Evolutionary conservation across 2,113 vertebrate genomes (phyloP), one percentile per base, ranked within the genome.

Genomic region (Entosphenus tridentatus): DNA sequence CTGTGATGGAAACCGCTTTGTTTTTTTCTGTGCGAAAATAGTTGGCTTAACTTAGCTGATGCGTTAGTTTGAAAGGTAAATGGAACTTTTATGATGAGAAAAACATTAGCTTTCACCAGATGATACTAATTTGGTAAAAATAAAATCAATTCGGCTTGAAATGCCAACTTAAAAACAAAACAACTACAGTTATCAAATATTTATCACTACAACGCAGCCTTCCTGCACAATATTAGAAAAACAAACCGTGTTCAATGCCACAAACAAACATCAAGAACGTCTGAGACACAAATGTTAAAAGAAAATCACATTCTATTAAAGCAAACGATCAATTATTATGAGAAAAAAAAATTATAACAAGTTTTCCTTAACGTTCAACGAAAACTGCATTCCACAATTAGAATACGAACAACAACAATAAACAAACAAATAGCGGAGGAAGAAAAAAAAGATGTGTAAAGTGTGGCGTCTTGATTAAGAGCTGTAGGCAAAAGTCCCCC

Each of bases 221-320:
- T 69, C 57, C 57, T 10, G n/a, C 56, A 58, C 17, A 10, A 55
- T 62, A 65, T 70, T 9, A 10, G 56, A 55, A 55, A 16, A 12
- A 56, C 18, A 54, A 39, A 70, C 18, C 6, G 58, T 11, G 10
- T 18, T 62, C 57, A 39, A 17, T 54, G 55, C 16, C 13, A 62
- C n/a, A 57, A 21, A 57, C 57, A 70, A 14, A 62, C 14, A 65
- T 17, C 39, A 39, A 72, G 74, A 77, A 76, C 75, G 75, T 76
- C 74, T 57, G 72, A 74, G 74, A 79, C 79, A 81, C 76, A 79
- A 79, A 81, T 77, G 76, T 79, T 77, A 78, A 80, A 75, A 76
- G 39, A 71, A 72, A 72, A 74, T 69, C 58, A 77, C 71, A 70
- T 18, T 70, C 65, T 71, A 75, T 68, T 21, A 39, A 68, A 9